phyloP scores from a whole-genome alignment of 2,113 vertebrate species.

The Hemiprocne comata region DNA sequence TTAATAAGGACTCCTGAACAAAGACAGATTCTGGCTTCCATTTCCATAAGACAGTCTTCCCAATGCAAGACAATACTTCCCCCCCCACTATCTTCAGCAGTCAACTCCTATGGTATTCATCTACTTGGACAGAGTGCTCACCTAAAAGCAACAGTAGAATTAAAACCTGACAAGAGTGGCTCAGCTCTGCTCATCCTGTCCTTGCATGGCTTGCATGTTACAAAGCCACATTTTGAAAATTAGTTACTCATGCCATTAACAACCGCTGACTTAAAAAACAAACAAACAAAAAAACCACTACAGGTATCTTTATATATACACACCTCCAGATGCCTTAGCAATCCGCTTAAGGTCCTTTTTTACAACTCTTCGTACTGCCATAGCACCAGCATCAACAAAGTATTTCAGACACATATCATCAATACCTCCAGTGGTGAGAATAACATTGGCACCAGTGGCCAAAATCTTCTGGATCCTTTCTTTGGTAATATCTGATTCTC shows the following conservation, averaged over 20 bases:
- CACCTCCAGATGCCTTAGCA: slow-evolving; percentile 95
- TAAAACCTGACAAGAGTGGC: not conserved
- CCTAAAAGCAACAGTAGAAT: not conserved
- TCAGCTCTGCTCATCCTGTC: not conserved
- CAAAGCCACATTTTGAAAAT: not conserved
- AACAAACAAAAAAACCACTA: no score
- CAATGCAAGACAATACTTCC: not conserved
- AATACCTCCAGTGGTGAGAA: slow-evolving; percentile 94
- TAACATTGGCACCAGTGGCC: slow-evolving; percentile 90
- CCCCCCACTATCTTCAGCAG: not conserved
- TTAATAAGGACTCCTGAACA: not conserved
- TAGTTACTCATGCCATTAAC: not conserved
- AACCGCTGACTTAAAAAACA: not conserved
- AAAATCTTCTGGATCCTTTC: slow-evolving; percentile 97
- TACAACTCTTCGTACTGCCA: slow-evolving; percentile 94
- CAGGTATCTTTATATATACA: not conserved
- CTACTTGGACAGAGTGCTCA: not conserved
- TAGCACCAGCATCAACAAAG: slow-evolving; percentile 92
- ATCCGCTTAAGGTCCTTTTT: slow-evolving; percentile 95
- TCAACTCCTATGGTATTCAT: not conserved
- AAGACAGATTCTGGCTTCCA: not conserved
- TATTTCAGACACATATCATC: slow-evolving; percentile 99
- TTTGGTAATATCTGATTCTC: slow-evolving; percentile 97
- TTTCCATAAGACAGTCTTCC: not conserved
- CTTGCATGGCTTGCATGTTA: not conserved